Evolutionary conservation across 2,113 vertebrate species (phyloP).

Genomic region (Numida meleagris): DNA sequence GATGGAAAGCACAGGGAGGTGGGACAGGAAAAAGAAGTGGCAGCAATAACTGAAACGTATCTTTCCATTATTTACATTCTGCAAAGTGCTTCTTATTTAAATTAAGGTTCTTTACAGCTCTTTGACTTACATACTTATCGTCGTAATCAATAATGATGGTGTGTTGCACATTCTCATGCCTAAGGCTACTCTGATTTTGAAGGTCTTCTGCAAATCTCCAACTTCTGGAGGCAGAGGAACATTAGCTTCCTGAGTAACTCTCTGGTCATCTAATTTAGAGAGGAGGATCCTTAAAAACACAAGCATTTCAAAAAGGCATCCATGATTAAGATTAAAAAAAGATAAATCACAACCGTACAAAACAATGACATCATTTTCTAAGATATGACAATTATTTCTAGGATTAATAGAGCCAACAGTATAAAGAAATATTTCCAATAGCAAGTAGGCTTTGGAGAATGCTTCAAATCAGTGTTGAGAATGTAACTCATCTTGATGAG

Average conservation of each 20-base stretch:
- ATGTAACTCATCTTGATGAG: fast-evolving
- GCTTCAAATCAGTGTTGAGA: background rate
- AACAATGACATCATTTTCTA: background rate
- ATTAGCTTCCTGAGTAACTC: background rate
- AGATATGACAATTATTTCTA: fast-evolving
- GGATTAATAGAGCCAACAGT: background rate
- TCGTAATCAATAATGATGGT: fast-evolving
- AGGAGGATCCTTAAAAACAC: background rate
- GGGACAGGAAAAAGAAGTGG: background rate
- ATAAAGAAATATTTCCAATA: background rate
- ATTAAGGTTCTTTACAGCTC: background rate
- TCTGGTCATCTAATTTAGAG: background rate
- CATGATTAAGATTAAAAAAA: fast-evolving
- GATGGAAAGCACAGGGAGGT: background rate
- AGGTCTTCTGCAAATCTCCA: background rate
- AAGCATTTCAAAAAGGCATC: background rate
- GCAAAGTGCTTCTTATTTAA: background rate
- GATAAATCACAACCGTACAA: background rate
- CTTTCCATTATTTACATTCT: background rate
- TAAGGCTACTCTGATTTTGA: background rate
- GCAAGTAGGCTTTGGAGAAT: background rate
- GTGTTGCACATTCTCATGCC: background rate
- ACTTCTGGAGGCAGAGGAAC: background rate
- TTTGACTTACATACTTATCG: background rate
- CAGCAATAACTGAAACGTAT: background rate